Evolutionary conservation across 2,888 invertebrate genomes (phyloP).

Genomic region (Drepana falcataria): DNA sequence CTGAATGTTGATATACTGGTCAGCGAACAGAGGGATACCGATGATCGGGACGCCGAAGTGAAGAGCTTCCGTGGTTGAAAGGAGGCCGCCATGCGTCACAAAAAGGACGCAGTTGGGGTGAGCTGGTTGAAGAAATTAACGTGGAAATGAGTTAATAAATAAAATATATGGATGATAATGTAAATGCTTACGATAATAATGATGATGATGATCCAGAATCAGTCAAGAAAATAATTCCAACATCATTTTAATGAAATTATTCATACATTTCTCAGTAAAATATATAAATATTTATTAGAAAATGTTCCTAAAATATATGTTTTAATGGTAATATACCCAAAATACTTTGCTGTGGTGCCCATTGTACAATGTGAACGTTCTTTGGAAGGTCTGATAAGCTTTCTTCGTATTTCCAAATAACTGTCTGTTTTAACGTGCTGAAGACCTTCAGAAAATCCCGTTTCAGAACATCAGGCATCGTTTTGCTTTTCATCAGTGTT

Average conservation of each 20-base stretch:
- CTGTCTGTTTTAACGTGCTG: constrained; percentile 50
- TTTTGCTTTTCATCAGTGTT: constrained; percentile 48
- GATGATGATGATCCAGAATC: too few relatives aligned
- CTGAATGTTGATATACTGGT: constrained; percentile 43
- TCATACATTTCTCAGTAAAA: too few relatives aligned
- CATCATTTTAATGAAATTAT: too few relatives aligned
- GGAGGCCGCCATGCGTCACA: constrained; percentile 46
- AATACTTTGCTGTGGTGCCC: constrained; percentile 51
- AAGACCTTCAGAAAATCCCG: constrained; percentile 44
- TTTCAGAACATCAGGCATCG: constrained; percentile 39
- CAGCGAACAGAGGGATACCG: constrained; percentile 46
- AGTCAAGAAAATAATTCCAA: too few relatives aligned
- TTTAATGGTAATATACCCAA: constrained; percentile 25
- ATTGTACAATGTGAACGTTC: constrained; percentile 39
- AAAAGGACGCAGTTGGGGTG: constrained; percentile 47
- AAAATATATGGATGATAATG: too few relatives aligned
- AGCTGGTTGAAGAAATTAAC: constrained; percentile 20
- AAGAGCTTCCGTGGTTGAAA: constrained; percentile 43
- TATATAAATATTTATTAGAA: too few relatives aligned
- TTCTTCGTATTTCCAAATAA: constrained; percentile 57
- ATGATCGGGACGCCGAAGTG: constrained; percentile 46
- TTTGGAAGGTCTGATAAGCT: constrained; percentile 26
- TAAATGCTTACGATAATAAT: too few relatives aligned
- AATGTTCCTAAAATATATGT: too few relatives aligned
- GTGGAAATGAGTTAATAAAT: too few relatives aligned